Base-by-base conservation (phyloP, 2,888 invertebrate species). In the Drosophila emarginata region DNA sequence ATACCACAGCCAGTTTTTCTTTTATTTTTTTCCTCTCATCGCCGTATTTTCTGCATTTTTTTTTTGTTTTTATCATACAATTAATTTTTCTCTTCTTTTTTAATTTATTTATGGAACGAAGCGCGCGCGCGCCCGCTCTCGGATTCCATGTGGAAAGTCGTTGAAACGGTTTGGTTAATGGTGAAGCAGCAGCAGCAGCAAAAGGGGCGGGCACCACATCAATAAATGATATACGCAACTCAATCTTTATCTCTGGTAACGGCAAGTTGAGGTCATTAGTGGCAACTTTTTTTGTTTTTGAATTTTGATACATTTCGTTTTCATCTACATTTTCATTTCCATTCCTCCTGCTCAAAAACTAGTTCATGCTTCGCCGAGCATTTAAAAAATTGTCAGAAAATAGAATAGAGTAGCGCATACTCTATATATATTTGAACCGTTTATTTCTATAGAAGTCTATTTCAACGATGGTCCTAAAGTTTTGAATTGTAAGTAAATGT, bases 341-440 rank as follows among this genome's bases (percentile, higher is more conserved):
- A 39, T 26, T 36, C 32, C 28, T 28, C 28, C 62, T 74, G 84
- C 57, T 69, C 85, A 81, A 74, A 60, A 76, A 80, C 73, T 62
- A 80, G 84, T 88, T 85, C 84, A 88, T 75, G 88, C 80, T 83
- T 72, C 74, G 76, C 58, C 61, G 74, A 70, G 26, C 74, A 71
- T 68, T 45, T 59, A 53, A 36, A 53, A 56, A 26, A 50, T n/a
- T n/a, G n/a, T n/a, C n/a, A n/a, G n/a, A n/a, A n/a, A n/a, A n/a
- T n/a, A n/a, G n/a, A n/a, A n/a, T n/a, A n/a, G n/a, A n/a, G n/a
- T n/a, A n/a, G n/a, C n/a, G n/a, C n/a, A n/a, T n/a, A n/a, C n/a
- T n/a, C n/a, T n/a, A n/a, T n/a, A n/a, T n/a, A n/a, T n/a, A n/a
- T n/a, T n/a, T n/a, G n/a, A n/a, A n/a, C n/a, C n/a, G n/a, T n/a